Base-by-base conservation (phyloP, 2,888 invertebrate genomes). In the Ormia ochracea region DNA sequence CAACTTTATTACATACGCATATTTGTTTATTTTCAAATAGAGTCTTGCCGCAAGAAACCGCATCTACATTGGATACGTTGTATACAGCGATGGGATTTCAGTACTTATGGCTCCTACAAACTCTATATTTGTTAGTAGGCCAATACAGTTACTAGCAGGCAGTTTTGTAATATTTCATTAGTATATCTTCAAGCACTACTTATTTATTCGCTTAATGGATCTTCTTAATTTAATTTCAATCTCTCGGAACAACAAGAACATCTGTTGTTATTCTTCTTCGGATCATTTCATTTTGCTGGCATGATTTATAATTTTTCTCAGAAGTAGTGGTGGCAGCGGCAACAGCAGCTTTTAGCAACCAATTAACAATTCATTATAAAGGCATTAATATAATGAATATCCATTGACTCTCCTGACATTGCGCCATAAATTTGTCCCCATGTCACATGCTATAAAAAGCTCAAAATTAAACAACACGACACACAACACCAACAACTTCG, bases 361-460 rank as follows among this genome's bases (percentile, higher is more conserved):
- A 80, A 80, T 80, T 80, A 80, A 80, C 80, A 80, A 80, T 80
- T 80, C 80, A 80, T 80, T 80, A 80, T 80, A 80, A 80, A 76
- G 63, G 80, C 80, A 80, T 80, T 80, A 80, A 80, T 80, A 80
- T 80, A 80, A 80, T 80, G 76, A 80, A 80, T 80, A 80, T 76
- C 76, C 80, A 78, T 81, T 81, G 81, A 78, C 81, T 78, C 56
- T 54, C 26, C 72, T 78, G 78, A 74, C 78, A 78, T 78, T 75
- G 75, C 75, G 78, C 78, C 81, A 81, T 81, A 81, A 81, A 81
- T 81, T 81, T 81, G 81, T 81, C 81, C 75, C 74, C 81, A 81
- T 81, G 81, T 81, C 81, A 78, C 77, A 78, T 77, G 76, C 69
- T 78, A 82, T 80, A 80, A 80, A 76, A 80, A 52, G 72, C 59